Conservation (phyloP, 1,140 invertebrate genomes). For the Apis florea region DNA sequence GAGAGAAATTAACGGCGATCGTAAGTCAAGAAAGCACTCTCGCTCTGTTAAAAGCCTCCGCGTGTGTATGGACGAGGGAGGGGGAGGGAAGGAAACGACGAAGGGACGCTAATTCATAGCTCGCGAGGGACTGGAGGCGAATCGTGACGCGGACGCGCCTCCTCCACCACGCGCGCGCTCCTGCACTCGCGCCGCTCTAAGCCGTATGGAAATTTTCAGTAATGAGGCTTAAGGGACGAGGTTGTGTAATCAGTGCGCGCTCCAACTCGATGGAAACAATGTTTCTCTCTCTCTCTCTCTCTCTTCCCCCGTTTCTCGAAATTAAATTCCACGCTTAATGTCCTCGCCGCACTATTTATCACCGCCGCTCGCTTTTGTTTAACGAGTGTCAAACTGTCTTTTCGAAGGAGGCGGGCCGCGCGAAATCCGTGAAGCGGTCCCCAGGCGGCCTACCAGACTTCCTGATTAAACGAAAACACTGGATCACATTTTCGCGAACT, state of each 20-base stretch:
- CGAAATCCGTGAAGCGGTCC: neutral
- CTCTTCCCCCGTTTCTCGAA: slow-evolving; percentile 29
- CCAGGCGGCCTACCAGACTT: neutral
- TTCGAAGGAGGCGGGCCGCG: neutral
- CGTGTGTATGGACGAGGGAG: neutral
- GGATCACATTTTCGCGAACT: slow-evolving; percentile 17
- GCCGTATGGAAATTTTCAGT: slow-evolving; percentile 51
- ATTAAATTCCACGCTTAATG: slow-evolving; percentile 54
- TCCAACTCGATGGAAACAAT: slow-evolving; percentile 38
- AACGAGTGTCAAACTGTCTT: slow-evolving; percentile 55
- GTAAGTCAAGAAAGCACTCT: slow-evolving; percentile 67
- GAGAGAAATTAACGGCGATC: slow-evolving; percentile 52
- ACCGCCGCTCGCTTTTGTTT: slow-evolving; percentile 50
- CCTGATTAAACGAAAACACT: slow-evolving; percentile 23
- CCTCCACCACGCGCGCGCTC: neutral
- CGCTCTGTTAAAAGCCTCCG: slow-evolving; percentile 57
- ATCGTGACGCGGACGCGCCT: slow-evolving; percentile 40
- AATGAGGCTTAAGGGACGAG: slow-evolving; percentile 49
- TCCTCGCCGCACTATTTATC: slow-evolving; percentile 28
- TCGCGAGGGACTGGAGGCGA: slow-evolving; percentile 35
- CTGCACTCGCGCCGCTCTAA: slow-evolving; percentile 9
- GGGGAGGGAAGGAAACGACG: slow-evolving; percentile 47
- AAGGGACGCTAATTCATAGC: slow-evolving; percentile 54
- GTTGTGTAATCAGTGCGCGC: slow-evolving; percentile 43
- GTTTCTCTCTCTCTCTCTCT: neutral